Evolutionary conservation across 2,797 vertebrate genomes (phyloP), one percentile per base, ranked within the genome.

Genomic region (Labeo calbasu): DNA sequence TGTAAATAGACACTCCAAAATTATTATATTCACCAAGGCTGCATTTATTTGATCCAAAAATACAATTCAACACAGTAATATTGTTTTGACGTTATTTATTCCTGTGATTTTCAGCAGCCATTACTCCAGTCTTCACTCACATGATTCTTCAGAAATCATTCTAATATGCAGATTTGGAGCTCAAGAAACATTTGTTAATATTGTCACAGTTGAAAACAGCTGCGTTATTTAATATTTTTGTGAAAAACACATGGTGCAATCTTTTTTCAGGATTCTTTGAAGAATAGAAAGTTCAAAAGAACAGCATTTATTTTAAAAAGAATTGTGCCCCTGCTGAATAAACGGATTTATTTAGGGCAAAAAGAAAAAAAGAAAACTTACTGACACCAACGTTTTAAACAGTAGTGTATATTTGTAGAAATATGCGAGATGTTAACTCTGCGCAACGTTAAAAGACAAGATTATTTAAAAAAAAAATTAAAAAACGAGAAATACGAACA

Each of bases 361-460:
- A 14, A 63, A 6, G 14, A 63, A 55, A 46, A 46, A 46, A 46
- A 46, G 8, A 46, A 46, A 46, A 46, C 8, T 46, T 46, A 46
- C 43, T 46, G 43, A 46, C 43, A 55, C 17, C 53, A 53, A 53
- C 7, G 7, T 8, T 19, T 53, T 9, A 21, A 23, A 23, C n/a
- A 12, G 21, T 57, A 59, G n/a, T 59, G 57, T 13, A 61, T 61
- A 61, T 61, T 61, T 61, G n/a, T 25, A 28, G 61, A 28, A 28
- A 63, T 63, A 15, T 28, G 25, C 28, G 25, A 25, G 21, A 63
- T 61, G 23, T 2, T 25, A 50, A 53, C 71, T 25, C 1, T 28
- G 14, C 32, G 19, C 1, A 43, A 57, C 12, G 36, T 66, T 48
- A 80, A 85, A 87, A 71, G 77, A 85, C 77, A 83, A 55, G 23